Base-by-base conservation (phyloP, 2,113 vertebrate species). In the Chloropsis cyanopogon region DNA sequence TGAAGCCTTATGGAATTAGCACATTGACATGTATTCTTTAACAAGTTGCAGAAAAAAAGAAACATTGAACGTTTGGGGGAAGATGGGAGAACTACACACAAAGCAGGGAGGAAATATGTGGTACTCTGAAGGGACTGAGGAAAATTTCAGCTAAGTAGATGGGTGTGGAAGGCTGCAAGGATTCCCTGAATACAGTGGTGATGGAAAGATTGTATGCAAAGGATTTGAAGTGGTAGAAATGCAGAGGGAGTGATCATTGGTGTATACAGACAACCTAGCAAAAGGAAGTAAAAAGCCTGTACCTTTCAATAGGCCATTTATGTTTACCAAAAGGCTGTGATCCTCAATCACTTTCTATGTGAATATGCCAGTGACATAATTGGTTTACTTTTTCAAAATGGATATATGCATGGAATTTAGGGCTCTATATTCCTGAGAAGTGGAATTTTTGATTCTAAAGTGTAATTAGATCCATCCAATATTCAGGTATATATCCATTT, bases 401-500 rank as follows among this genome's bases (percentile, higher is more conserved):
- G 20, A 71, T 75, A 13, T 46, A 59, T 70, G 54, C 24, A 59
- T 31, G 14, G 69, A 80, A 52, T 90, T 82, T 63, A 87, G 46
- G 2, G 0, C 10, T 29, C 28, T 69, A 2, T 33, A 78, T 60
- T 86, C 52, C 31, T 0, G 6, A 83, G 39, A 86, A 75, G 41
- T 49, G 33, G 23, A 6, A 14, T 63, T 87, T 91, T 95, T 65
- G 9, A 90, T 80, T 90, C 42, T 65, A 7, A 42, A 72, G 28
- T 77, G 24, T 77, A 93, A 88, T 94, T 91, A 80, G 29, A 90
- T 66, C 64, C 75, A 66, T 56, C 56, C 50, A 94, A 83, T 92
- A 88, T 75, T 89, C 90, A 96, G 63, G 56, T 90, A 59, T 73
- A 94, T 96, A 88, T 96, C 75, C 29, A 31, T 83, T 92, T 92